These are phyloP conservation scores for Samia ricini DNA, from an alignment of 1,140 invertebrate species.

Conservation along the genomic window DNA sequence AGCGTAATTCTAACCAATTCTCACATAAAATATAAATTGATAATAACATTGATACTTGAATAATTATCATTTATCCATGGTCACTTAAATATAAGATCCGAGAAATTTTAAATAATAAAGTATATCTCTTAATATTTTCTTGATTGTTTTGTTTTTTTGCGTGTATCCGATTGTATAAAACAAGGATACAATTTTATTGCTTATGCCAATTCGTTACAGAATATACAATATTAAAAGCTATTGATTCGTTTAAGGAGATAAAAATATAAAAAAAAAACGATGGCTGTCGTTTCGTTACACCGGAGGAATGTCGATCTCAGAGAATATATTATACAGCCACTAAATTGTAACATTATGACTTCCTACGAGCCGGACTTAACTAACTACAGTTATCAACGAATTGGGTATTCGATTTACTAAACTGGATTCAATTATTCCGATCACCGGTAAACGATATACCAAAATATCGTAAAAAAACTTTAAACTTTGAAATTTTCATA, in stretches of 20 bases:
- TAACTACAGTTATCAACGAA: neutral
- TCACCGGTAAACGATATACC: too few relatives aligned
- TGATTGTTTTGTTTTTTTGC: slow-evolving; percentile 18
- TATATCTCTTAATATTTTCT: slow-evolving; percentile 17
- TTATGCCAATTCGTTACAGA: slow-evolving; percentile 3
- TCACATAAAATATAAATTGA: too few relatives aligned
- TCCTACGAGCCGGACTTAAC: neutral
- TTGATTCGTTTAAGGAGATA: neutral
- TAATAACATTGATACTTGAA: slow-evolving; percentile 4
- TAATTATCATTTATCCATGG: slow-evolving; percentile 17
- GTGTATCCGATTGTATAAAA: neutral
- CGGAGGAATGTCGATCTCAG: neutral
- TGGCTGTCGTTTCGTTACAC: neutral
- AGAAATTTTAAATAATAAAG: slow-evolving; percentile 24
- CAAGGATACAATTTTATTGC: slow-evolving; percentile 8
- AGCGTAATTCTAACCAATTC: neutral
- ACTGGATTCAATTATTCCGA: too few relatives aligned
- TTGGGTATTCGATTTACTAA: neutral
- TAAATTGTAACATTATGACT: neutral
- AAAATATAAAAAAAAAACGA: neutral
- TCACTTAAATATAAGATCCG: slow-evolving; percentile 14
- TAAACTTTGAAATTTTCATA: too few relatives aligned
- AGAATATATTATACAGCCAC: neutral
- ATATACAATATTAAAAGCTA: neutral
- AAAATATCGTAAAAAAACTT: too few relatives aligned